These are phyloP conservation scores for Helogale parvula DNA, from an alignment of 2,113 vertebrate genomes.

Conservation along the genomic window DNA sequence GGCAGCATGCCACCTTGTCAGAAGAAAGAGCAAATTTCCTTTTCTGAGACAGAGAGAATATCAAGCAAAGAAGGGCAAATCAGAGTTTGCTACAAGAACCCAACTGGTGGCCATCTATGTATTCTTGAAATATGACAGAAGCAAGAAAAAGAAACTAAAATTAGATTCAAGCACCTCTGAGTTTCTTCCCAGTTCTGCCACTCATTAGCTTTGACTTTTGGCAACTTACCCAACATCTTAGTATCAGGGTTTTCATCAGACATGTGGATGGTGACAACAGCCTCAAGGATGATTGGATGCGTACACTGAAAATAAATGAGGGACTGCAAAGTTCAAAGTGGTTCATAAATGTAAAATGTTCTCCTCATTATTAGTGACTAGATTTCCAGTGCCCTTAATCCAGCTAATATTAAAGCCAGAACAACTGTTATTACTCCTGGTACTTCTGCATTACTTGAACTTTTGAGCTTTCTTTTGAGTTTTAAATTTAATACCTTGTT, in stretches of 20 bases:
- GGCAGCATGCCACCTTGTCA: slow-evolving; percentile 17
- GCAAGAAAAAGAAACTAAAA: neutral
- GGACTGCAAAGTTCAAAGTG: neutral
- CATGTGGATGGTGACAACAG: neutral
- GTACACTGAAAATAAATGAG: neutral
- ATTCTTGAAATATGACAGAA: slow-evolving; percentile 23
- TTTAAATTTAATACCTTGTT: slow-evolving; percentile 2
- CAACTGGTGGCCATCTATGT: neutral
- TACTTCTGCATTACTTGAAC: neutral
- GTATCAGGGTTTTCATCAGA: neutral
- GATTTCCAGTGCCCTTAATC: neutral
- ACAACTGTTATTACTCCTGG: neutral
- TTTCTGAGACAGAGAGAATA: neutral
- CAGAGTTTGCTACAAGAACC: neutral
- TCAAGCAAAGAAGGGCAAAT: neutral
- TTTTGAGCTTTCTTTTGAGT: neutral
- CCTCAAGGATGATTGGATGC: neutral
- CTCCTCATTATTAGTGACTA: neutral
- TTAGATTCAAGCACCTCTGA: neutral
- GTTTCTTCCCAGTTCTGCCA: neutral
- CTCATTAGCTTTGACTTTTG: neutral
- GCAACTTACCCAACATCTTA: neutral
- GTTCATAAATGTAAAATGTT: neutral
- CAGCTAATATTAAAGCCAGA: neutral
- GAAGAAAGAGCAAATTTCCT: slow-evolving; percentile 27